Percentiles rank a stretch among this genome's conserved stretches.
Evolutionary conservation across 2,113 vertebrate species (phyloP).

Genomic region (Desmodus rotundus): DNA sequence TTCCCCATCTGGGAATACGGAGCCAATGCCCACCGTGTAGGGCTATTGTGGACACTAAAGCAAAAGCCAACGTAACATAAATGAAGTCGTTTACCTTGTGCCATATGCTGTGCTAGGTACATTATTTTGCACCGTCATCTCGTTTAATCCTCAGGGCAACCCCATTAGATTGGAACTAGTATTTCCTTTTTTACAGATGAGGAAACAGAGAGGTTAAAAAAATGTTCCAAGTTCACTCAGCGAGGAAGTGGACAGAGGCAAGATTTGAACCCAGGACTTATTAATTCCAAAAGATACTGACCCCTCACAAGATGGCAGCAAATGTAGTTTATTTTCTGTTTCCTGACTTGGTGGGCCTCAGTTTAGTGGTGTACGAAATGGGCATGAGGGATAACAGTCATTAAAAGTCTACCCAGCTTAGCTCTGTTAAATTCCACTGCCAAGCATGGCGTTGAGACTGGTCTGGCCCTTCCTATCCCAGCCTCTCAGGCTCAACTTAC

Average conservation of each 20-base stretch:
- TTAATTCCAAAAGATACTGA: not conserved
- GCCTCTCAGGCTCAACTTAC: conserved; percentile 31
- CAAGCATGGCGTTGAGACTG: not conserved
- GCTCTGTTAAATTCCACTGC: not conserved
- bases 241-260: not conserved
- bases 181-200: not conserved
- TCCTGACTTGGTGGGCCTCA: not conserved
- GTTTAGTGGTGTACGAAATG: not conserved
- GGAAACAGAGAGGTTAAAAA: not conserved
- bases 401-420: not conserved
- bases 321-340: not conserved
- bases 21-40: not conserved
- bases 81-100: not conserved
- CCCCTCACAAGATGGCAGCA: not conserved
- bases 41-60: not conserved
- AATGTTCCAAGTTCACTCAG: not conserved
- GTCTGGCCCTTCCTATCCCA: not conserved
- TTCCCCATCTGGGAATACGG: not conserved
- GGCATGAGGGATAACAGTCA: not conserved
- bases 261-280: not conserved
- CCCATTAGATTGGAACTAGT: not conserved
- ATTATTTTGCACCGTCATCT: not conserved
- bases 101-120: not conserved
- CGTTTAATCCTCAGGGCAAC: not conserved
- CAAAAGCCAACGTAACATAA: not conserved